phyloP scores from a whole-genome alignment of 1,140 invertebrate genomes.

The Brachionus paranguensis region DNA sequence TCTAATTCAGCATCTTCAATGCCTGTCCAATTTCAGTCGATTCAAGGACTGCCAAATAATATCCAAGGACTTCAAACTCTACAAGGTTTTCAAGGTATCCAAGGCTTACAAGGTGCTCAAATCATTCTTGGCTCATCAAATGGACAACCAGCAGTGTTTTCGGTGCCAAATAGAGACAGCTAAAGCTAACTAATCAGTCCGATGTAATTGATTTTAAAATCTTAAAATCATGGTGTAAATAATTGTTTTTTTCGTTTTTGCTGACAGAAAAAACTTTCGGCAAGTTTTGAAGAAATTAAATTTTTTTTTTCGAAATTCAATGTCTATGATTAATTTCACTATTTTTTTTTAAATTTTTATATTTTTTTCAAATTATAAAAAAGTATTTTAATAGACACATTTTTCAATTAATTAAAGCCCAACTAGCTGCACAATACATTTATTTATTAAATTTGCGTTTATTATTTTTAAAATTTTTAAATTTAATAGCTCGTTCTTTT shows the following conservation, averaged over 20 bases:
- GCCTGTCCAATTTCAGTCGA: conserved; percentile 1
- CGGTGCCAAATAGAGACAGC: conserved; percentile 4
- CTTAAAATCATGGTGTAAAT: background rate
- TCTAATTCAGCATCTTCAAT: background rate
- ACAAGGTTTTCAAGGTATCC: conserved; percentile 4
- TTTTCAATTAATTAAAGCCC: background rate
- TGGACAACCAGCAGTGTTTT: conserved; percentile 11
- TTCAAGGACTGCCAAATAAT: conserved; percentile 6
- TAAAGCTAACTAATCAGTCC: background rate
- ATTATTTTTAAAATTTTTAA: background rate
- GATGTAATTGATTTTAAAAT: background rate
- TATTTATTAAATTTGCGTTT: background rate
- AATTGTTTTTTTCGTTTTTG: background rate
- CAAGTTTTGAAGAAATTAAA: background rate
- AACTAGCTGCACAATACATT: background rate
- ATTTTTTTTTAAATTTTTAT: background rate
- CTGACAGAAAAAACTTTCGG: background rate
- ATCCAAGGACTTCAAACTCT: conserved; percentile 10
- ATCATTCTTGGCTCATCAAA: background rate
- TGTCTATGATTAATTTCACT: background rate
- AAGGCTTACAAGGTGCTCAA: conserved; percentile 17
- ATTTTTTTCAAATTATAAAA: background rate
- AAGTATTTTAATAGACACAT: background rate
- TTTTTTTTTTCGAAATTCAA: background rate
- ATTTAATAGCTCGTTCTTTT: background rate